These are phyloP conservation scores for Metopia argyrocephala DNA, from an alignment of 2,888 invertebrate species.

Conservation along the genomic window DNA sequence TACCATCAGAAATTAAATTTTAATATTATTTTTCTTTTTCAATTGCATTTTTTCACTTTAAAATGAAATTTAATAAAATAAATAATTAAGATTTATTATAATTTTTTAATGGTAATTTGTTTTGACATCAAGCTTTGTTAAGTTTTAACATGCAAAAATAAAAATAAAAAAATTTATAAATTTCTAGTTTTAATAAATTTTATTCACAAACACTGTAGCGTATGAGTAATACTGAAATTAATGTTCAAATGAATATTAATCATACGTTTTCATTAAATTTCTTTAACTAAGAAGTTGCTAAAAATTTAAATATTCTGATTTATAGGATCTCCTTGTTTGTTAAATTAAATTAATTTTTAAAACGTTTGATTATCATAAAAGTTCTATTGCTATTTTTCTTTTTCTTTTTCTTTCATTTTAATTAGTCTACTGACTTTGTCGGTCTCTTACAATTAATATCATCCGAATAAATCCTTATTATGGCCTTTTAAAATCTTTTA, in stretches of 20 bases:
- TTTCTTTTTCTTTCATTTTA: neutral
- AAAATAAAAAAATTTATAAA: neutral
- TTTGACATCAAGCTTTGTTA: neutral
- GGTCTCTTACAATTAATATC: slow-evolving; percentile 39
- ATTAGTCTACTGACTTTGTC: slow-evolving; percentile 17
- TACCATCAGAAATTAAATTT: too few species aligned
- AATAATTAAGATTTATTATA: neutral
- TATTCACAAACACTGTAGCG: neutral
- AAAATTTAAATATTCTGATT: neutral
- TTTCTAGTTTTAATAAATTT: neutral
- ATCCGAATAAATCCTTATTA: slow-evolving; percentile 22
- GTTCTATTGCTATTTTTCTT: neutral
- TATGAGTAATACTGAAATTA: neutral
- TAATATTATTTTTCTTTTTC: too few species aligned
- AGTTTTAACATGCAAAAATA: neutral
- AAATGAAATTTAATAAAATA: neutral
- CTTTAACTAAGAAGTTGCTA: neutral
- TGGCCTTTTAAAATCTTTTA: neutral
- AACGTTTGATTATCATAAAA: neutral
- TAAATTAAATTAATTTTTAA: too few species aligned
- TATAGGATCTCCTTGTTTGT: neutral
- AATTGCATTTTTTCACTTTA: too few species aligned
- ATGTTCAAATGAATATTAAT: neutral
- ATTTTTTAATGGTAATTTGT: neutral
- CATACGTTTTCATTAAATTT: neutral